Conservation (phyloP, 2,888 invertebrate genomes). For the Eudiplozoon nipponicum region DNA sequence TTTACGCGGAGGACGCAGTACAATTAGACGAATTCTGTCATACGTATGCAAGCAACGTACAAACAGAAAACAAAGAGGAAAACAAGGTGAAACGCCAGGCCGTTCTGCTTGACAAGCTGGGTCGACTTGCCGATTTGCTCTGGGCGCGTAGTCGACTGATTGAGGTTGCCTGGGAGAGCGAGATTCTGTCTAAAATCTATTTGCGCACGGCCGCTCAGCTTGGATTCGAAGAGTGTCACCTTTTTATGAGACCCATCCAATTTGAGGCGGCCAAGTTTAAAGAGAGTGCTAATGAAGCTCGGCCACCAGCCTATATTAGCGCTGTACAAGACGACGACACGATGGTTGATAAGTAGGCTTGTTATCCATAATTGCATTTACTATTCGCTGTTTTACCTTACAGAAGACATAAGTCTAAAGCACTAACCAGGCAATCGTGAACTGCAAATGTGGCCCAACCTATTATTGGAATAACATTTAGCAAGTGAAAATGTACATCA, state of each 20-base stretch:
- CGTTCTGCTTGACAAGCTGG: constrained; percentile 15
- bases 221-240: constrained; percentile 25
- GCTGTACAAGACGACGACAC: constrained; percentile 23
- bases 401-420: too few species aligned
- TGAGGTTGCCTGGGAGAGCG: constrained; percentile 24
- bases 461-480: too few species aligned
- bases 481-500: too few species aligned
- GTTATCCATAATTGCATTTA: too few species aligned
- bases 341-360: constrained; percentile 23
- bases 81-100: too few species aligned
- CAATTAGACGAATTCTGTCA: constrained; percentile 23
- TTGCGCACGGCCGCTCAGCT: constrained; percentile 22
- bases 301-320: constrained; percentile 23
- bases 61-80: constrained; percentile 6
- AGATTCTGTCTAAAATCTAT: constrained; percentile 20
- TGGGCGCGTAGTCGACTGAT: constrained; percentile 22
- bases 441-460: too few species aligned
- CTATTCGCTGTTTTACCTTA: too few species aligned
- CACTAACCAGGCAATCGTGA: too few species aligned
- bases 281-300: constrained; percentile 22
- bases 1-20: constrained; percentile 23
- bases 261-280: constrained; percentile 26
- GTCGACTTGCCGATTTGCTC: too few species aligned
- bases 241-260: constrained; percentile 24
- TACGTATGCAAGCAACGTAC: constrained; percentile 20